A percentile compares a stretch with the other conserved stretches of the same genome.
phyloP scores from a whole-genome alignment of 2,888 invertebrate species.

The Ophion ellenae region DNA sequence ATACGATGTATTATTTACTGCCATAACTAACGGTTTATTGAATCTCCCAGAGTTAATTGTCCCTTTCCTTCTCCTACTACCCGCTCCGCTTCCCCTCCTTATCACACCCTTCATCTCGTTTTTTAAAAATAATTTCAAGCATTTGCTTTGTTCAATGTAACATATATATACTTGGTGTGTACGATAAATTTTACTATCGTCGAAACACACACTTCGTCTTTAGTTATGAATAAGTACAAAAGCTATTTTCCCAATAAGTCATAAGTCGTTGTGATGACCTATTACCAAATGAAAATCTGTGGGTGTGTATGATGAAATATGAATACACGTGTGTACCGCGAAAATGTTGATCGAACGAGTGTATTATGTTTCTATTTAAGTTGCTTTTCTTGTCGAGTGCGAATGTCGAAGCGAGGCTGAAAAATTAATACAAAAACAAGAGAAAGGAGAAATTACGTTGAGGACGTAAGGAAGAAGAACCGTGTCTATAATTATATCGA shows the following conservation, averaged over 20 bases:
- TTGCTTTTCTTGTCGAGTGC: conserved; percentile 72
- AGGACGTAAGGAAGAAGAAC: conserved; percentile 55
- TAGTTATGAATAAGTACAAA: conserved; percentile 79
- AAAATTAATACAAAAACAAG: conserved; percentile 51
- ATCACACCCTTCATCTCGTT: conserved; percentile 19
- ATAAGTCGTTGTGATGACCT: conserved; percentile 76
- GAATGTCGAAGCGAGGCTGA: conserved; percentile 67
- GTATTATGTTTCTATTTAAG: conserved; percentile 72
- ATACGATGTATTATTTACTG: conserved; percentile 77
- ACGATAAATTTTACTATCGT: conserved; percentile 68
- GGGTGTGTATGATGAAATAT: conserved; percentile 55
- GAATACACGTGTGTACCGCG: conserved; percentile 65
- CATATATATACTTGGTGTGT: conserved; percentile 67
- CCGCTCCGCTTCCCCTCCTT: conserved; percentile 4
- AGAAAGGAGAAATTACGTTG: conserved; percentile 34
- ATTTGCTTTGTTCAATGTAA: conserved; percentile 71
- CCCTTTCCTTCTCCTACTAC: conserved; percentile 28
- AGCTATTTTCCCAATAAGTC: conserved; percentile 78
- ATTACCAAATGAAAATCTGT: conserved; percentile 78
- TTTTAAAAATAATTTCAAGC: conserved; percentile 69
- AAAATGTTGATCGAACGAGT: conserved; percentile 60
- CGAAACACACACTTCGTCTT: conserved; percentile 62
- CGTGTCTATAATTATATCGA: conserved; percentile 77
- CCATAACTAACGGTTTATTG: conserved; percentile 72
- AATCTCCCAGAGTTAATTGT: conserved; percentile 61